These are phyloP conservation scores for Apamea epomidion DNA, from an alignment of 2,888 invertebrate species.

Conservation along the genomic window DNA sequence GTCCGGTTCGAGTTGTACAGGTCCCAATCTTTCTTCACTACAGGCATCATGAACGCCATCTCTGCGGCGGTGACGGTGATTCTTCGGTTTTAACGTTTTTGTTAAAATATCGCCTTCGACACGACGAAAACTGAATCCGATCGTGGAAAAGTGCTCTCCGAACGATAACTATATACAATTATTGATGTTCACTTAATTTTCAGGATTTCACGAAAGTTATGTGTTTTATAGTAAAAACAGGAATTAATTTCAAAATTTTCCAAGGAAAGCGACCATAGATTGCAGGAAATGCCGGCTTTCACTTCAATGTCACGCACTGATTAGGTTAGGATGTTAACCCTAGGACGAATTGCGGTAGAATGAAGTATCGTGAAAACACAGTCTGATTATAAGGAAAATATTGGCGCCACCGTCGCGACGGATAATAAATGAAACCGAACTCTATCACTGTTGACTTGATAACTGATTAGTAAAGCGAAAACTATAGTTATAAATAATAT, in stretches of 20 bases:
- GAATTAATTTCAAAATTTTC: constrained; percentile 69
- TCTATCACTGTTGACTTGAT: constrained; percentile 52
- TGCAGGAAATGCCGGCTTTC: constrained; percentile 80
- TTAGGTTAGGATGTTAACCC: constrained; percentile 86
- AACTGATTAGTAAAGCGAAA: constrained; percentile 39
- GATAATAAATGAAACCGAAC: constrained; percentile 72
- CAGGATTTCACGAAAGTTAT: constrained; percentile 67
- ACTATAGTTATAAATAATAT: constrained; percentile 7
- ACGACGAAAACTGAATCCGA: constrained; percentile 69
- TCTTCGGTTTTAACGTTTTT: constrained; percentile 87
- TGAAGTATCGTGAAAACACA: constrained; percentile 89
- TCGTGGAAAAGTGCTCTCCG: constrained; percentile 75
- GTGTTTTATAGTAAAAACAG: constrained; percentile 66
- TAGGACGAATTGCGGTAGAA: constrained; percentile 88
- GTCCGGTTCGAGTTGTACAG: constrained; percentile 96
- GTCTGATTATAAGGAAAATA: constrained; percentile 89
- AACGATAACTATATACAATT: constrained; percentile 76
- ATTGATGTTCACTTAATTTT: constrained; percentile 65
- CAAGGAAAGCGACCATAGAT: constrained; percentile 64
- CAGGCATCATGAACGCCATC: constrained; percentile 99
- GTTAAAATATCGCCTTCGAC: constrained; percentile 75
- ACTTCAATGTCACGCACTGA: constrained; percentile 86
- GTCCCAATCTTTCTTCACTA: constrained; percentile 98
- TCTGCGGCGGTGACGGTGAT: constrained; percentile 84
- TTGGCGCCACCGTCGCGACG: constrained; percentile 86